A percentile compares a stretch with the other conserved stretches of the same genome.
Conservation (phyloP, 2,888 invertebrate genomes). For the Lasioglossum leucozonium region DNA sequence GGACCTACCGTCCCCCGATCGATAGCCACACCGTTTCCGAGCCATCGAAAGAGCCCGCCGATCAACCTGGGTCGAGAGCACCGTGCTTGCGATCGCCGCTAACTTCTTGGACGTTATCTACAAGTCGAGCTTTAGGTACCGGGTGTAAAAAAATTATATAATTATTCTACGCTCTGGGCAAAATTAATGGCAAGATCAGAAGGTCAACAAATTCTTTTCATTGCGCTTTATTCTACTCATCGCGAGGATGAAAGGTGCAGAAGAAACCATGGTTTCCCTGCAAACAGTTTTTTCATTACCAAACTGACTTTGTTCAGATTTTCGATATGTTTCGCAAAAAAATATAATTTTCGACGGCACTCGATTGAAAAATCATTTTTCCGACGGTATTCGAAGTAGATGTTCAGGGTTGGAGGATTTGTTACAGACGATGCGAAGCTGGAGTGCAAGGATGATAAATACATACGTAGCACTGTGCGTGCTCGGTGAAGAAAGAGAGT, state of each 20-base stretch:
- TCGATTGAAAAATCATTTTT: background rate
- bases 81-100: background rate
- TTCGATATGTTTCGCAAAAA: too few species aligned
- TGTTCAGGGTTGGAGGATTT: background rate
- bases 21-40: background rate
- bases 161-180: too few species aligned
- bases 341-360: too few species aligned
- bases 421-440: background rate
- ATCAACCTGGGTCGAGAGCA: background rate
- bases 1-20: conserved; percentile 27
- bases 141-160: too few species aligned
- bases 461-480: conserved; percentile 22
- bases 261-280: too few species aligned
- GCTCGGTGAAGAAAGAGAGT: conserved; percentile 28
- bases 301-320: too few species aligned
- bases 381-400: background rate
- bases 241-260: too few species aligned
- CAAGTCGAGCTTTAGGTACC: background rate
- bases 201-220: too few species aligned
- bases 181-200: too few species aligned
- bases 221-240: too few species aligned
- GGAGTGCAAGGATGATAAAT: conserved; percentile 29
- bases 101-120: background rate
- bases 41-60: conserved; percentile 10
- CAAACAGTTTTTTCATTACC: too few species aligned